These are phyloP conservation scores for Pocillopora meandrina DNA, from an alignment of 92 coral and sea anemone species.

Conservation along the genomic window DNA sequence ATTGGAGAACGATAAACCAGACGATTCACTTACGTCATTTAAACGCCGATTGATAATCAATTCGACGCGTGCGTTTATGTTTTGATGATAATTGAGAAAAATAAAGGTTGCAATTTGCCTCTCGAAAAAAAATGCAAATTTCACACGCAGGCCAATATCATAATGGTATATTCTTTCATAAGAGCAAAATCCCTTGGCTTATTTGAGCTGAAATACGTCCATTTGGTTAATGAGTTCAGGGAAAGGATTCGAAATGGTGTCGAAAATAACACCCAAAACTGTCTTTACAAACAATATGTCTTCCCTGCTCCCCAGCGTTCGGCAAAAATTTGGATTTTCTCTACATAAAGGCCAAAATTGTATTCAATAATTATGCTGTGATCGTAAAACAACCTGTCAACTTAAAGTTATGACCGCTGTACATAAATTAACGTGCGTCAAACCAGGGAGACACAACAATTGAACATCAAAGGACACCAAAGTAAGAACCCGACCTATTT, in stretches of 20 bases:
- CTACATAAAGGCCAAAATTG: not conserved
- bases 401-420: constrained; percentile 15
- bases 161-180: not conserved
- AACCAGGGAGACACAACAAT: not conserved
- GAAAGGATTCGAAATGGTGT: not conserved
- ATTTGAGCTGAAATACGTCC: not conserved
- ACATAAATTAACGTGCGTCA: constrained; percentile 13
- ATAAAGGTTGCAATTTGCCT: not conserved
- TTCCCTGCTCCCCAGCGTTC: not conserved
- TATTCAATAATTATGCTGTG: not conserved
- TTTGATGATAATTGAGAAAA: constrained; percentile 18
- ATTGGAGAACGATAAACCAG: not conserved
- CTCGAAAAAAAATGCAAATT: constrained; percentile 15
- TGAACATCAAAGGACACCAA: not conserved
- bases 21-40: not conserved
- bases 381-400: constrained; percentile 5
- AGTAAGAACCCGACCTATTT: not conserved
- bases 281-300: not conserved
- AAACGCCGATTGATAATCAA: not conserved
- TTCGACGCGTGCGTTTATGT: not conserved
- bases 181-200: constrained; percentile 1
- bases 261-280: not conserved
- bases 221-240: not conserved
- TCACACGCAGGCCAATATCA: constrained; percentile 1
- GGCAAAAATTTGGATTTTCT: not conserved